These are phyloP conservation scores for Fabriciana adippe DNA, from an alignment of 2,888 invertebrate genomes.

Conservation along the genomic window DNA sequence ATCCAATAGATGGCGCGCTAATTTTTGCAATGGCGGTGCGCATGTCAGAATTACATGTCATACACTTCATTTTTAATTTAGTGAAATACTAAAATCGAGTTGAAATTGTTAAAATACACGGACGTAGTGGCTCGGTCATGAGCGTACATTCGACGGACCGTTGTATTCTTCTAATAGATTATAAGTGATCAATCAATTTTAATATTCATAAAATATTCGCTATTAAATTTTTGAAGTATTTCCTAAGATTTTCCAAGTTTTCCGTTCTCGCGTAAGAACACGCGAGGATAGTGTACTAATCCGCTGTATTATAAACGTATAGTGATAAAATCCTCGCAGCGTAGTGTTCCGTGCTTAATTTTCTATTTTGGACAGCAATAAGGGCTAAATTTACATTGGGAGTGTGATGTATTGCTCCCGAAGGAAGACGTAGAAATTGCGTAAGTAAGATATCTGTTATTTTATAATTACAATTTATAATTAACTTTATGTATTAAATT, in stretches of 20 bases:
- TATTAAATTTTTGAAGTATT: slow-evolving; percentile 47
- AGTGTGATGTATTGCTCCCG: slow-evolving; percentile 58
- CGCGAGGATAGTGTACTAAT: slow-evolving; percentile 28
- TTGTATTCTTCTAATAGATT: slow-evolving; percentile 55
- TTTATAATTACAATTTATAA: slow-evolving; percentile 7
- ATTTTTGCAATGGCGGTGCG: slow-evolving; percentile 58
- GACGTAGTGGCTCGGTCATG: slow-evolving; percentile 62
- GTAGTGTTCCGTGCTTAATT: slow-evolving; percentile 56
- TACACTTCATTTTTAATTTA: slow-evolving; percentile 73
- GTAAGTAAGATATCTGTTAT: slow-evolving; percentile 62
- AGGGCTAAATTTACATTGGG: slow-evolving; percentile 64
- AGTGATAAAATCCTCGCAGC: slow-evolving; percentile 52
- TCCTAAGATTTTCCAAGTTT: slow-evolving; percentile 54
- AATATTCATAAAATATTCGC: slow-evolving; percentile 48
- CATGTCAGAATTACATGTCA: slow-evolving; percentile 79
- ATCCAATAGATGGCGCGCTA: slow-evolving; percentile 52
- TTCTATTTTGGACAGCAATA: slow-evolving; percentile 73
- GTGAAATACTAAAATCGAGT: slow-evolving; percentile 69
- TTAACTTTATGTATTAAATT: background rate
- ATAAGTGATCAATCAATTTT: slow-evolving; percentile 47
- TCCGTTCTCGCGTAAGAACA: slow-evolving; percentile 43
- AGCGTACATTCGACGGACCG: slow-evolving; percentile 53
- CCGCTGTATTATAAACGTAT: slow-evolving; percentile 54
- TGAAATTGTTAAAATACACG: slow-evolving; percentile 67
- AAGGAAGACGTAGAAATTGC: slow-evolving; percentile 65